Conservation (phyloP, 2,797 vertebrate genomes). For the Malurus leucopterus region DNA sequence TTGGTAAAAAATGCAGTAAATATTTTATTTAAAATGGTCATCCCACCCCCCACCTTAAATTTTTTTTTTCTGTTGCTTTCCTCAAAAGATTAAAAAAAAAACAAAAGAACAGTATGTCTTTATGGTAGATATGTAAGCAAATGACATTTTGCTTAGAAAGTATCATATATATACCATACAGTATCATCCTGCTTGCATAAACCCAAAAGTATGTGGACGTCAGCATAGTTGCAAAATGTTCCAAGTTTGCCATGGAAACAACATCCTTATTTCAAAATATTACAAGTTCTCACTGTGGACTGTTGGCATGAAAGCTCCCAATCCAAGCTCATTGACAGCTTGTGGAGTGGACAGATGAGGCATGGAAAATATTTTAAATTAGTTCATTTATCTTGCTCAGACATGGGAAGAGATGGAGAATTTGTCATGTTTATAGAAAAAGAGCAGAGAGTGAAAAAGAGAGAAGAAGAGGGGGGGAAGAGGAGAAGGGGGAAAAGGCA, state of each 20-base stretch:
- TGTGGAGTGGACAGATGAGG: slow-evolving; percentile 71
- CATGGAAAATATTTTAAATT: slow-evolving; percentile 73
- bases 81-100: not conserved
- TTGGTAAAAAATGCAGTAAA: not conserved
- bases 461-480: not conserved
- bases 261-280: slow-evolving; percentile 51
- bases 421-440: slow-evolving; percentile 45
- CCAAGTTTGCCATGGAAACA: slow-evolving; percentile 52
- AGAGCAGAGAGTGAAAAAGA: not conserved
- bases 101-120: not conserved
- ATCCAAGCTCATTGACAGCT: slow-evolving; percentile 62
- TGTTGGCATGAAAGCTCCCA: slow-evolving; percentile 53
- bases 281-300: slow-evolving; percentile 19
- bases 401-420: slow-evolving; percentile 48
- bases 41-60: not conserved
- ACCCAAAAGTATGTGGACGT: slow-evolving; percentile 20
- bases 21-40: not conserved
- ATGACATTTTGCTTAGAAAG: not conserved
- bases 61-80: not conserved
- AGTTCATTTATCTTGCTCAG: slow-evolving; percentile 74
- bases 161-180: not conserved
- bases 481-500: not conserved
- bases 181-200: slow-evolving; percentile 19
- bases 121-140: not conserved
- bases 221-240: not conserved